Conservation (phyloP, 2,888 invertebrate species). For the Sycophila texana region DNA sequence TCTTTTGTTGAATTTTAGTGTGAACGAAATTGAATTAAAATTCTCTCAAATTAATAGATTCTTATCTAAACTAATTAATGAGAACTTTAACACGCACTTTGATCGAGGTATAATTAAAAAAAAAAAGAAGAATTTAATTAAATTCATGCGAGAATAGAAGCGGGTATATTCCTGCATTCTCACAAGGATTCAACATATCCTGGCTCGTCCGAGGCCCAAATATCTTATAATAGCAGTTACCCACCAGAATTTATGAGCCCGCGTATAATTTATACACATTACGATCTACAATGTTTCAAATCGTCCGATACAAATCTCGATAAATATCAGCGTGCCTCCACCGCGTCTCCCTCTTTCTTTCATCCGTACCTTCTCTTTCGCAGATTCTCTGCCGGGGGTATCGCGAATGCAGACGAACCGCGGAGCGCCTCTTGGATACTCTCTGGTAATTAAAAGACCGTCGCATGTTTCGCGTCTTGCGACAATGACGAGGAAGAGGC, state of each 20-base stretch:
- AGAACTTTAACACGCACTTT: background rate
- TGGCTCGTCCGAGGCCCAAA: background rate
- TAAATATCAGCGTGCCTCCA: constrained; percentile 41
- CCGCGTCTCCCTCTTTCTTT: constrained; percentile 21
- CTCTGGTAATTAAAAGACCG: constrained; percentile 32
- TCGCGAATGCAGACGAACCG: background rate
- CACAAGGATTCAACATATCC: background rate
- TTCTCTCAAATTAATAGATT: too few relatives aligned
- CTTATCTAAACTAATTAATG: too few relatives aligned
- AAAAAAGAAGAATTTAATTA: too few relatives aligned
- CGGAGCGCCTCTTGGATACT: constrained; percentile 16
- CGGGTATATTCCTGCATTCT: background rate
- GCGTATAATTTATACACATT: constrained; percentile 56
- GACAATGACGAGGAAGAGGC: background rate
- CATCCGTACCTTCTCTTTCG: constrained; percentile 1
- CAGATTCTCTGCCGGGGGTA: constrained; percentile 6
- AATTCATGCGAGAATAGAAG: background rate
- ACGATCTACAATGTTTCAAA: constrained; percentile 54
- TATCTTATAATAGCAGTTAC: constrained; percentile 36
- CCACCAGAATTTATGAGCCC: constrained; percentile 47
- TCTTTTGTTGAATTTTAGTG: too few relatives aligned
- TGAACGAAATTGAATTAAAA: too few relatives aligned
- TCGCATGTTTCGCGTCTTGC: constrained; percentile 3
- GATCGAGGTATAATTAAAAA: constrained; percentile 3
- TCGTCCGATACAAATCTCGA: constrained; percentile 56